Evolutionary conservation across 2,113 vertebrate species (phyloP).

Genomic region (Microcebus tavaratra): DNA sequence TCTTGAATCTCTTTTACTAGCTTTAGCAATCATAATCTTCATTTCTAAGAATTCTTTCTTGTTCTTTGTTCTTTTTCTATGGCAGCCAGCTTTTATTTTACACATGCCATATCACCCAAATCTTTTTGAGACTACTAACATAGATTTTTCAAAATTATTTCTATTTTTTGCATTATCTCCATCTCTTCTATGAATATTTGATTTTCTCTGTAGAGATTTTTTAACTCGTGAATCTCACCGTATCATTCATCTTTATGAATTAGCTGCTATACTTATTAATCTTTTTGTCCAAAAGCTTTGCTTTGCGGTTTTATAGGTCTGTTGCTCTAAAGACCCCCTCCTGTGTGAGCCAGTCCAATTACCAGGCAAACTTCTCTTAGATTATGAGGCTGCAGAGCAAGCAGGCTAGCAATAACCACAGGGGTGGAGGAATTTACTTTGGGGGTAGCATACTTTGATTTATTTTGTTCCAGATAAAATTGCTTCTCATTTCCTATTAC

Average conservation of each 20-base stretch:
- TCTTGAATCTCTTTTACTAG: not conserved
- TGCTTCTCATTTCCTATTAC: not conserved
- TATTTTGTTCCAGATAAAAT: not conserved
- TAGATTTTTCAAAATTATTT: not conserved
- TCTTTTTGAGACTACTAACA: not conserved
- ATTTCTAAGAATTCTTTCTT: not conserved
- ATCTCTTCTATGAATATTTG: not conserved
- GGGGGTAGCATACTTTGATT: not conserved
- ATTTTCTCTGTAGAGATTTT: conserved; percentile 23
- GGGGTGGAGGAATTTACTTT: not conserved
- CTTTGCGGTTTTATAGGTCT: not conserved
- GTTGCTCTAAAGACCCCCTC: not conserved
- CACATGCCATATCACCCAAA: not conserved
- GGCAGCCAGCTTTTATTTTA: not conserved
- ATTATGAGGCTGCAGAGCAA: not conserved
- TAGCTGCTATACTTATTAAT: not conserved
- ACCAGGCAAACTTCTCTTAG: not conserved
- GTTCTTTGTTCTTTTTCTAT: not conserved
- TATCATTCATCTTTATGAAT: not conserved
- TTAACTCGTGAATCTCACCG: not conserved
- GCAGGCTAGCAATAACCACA: not conserved
- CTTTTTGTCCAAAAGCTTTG: not conserved
- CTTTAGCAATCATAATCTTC: not conserved
- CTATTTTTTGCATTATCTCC: not conserved
- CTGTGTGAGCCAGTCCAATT: not conserved